Percentiles rank a stretch among this genome's conserved stretches.
phyloP scores from a whole-genome alignment of 2,888 invertebrate species.

The Cremastinae sp. region DNA sequence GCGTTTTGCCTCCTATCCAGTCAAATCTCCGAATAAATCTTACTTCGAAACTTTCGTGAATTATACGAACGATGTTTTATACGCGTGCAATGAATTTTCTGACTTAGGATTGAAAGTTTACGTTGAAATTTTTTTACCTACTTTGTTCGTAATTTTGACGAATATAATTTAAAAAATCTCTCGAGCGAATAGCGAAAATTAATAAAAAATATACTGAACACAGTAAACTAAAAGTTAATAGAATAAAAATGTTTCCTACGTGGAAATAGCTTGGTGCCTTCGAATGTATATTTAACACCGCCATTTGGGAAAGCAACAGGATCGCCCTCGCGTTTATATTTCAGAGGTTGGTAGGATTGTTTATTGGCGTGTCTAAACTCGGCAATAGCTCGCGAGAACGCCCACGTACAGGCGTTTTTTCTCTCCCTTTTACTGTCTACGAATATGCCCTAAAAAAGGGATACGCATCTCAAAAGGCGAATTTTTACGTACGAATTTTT shows the following conservation, averaged over 20 bases:
- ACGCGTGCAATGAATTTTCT: background rate
- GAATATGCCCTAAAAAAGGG: conserved; percentile 25
- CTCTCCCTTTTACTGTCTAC: conserved; percentile 5
- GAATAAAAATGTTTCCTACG: background rate
- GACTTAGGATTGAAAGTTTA: conserved; percentile 19
- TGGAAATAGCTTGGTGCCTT: conserved; percentile 44
- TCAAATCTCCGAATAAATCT: conserved; percentile 52
- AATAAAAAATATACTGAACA: too few species aligned
- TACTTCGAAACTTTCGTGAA: conserved; percentile 33
- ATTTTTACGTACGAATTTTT: background rate
- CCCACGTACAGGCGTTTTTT: conserved; percentile 5
- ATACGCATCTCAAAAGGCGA: conserved; percentile 27
- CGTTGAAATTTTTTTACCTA: too few species aligned
- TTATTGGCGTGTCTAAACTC: conserved; percentile 59
- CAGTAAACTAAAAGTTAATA: too few species aligned
- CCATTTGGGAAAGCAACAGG: conserved; percentile 71
- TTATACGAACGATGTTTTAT: conserved; percentile 12
- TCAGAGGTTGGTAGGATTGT: conserved; percentile 70
- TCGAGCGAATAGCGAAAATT: background rate
- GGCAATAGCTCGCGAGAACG: conserved; percentile 15
- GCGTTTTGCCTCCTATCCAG: conserved; percentile 33
- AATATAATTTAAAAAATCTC: too few species aligned
- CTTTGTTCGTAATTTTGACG: too few species aligned
- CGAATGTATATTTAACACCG: conserved; percentile 75
- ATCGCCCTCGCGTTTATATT: conserved; percentile 67